These are phyloP conservation scores for Dendrolimus punctatus DNA, from an alignment of 1,140 invertebrate species.

Conservation along the genomic window DNA sequence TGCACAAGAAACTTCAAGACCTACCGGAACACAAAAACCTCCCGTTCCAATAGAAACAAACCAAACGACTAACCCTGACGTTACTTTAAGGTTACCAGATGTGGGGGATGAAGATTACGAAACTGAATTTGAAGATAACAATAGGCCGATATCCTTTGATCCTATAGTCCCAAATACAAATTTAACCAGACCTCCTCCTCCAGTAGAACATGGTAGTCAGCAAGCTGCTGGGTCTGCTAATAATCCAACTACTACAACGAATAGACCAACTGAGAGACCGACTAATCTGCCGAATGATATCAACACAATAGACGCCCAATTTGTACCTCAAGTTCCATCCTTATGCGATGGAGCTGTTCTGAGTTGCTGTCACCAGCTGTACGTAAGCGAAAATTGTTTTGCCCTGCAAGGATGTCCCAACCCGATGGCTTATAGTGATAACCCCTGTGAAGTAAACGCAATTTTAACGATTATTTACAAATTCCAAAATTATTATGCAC, in stretches of 20 bases:
- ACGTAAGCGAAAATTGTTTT: constrained; percentile 73
- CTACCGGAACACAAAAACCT: too few relatives aligned
- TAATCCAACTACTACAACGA: constrained; percentile 3
- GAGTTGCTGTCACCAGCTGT: constrained; percentile 74
- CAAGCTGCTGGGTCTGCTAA: constrained; percentile 10
- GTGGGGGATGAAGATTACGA: constrained; percentile 32
- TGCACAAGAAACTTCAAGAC: constrained; percentile 1
- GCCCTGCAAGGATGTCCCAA: constrained; percentile 76
- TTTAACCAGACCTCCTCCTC: constrained; percentile 18
- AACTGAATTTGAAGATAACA: constrained; percentile 12
- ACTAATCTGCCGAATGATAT: neutral
- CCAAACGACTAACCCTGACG: constrained; percentile 1
- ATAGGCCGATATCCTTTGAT: constrained; percentile 24
- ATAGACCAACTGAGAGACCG: neutral
- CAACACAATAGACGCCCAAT: neutral
- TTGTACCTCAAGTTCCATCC: constrained; percentile 38
- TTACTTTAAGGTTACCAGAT: constrained; percentile 19
- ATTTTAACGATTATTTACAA: constrained; percentile 66
- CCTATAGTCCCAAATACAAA: constrained; percentile 20
- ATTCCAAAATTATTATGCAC: constrained; percentile 60
- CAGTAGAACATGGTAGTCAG: constrained; percentile 21
- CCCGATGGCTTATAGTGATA: constrained; percentile 75
- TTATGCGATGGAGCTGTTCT: constrained; percentile 79
- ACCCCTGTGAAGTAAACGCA: constrained; percentile 73
- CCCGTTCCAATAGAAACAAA: neutral